These are phyloP conservation scores for Fragum whitleyi DNA, from an alignment of 2,888 invertebrate species.

Conservation along the genomic window DNA sequence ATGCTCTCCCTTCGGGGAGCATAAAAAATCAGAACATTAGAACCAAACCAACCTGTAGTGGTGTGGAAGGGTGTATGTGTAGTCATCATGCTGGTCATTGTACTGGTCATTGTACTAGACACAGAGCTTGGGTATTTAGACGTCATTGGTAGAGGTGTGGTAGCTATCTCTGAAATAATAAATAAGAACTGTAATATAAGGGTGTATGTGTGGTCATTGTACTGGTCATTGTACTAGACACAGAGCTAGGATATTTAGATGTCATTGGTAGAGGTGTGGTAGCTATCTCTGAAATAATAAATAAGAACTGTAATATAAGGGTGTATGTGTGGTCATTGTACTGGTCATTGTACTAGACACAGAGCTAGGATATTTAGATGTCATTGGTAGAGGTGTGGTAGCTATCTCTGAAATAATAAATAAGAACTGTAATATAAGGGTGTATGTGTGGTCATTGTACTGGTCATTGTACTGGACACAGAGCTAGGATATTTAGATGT, in stretches of 20 bases:
- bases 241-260: neutral
- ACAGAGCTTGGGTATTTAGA: neutral
- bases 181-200: neutral
- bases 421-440: neutral
- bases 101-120: neutral
- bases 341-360: neutral
- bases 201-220: neutral
- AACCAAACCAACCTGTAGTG: neutral
- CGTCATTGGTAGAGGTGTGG: neutral
- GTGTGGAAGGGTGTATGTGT: neutral
- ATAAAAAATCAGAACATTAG: no score
- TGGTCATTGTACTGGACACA: neutral
- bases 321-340: neutral
- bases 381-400: neutral
- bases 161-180: neutral
- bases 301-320: neutral
- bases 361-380: neutral
- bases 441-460: neutral
- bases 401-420: neutral
- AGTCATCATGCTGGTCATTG: neutral
- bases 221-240: neutral
- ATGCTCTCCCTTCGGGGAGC: no score
- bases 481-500: neutral
- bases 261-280: neutral
- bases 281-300: neutral